Evolutionary conservation across 2,113 vertebrate genomes (phyloP).

Genomic region (Strix uralensis): DNA sequence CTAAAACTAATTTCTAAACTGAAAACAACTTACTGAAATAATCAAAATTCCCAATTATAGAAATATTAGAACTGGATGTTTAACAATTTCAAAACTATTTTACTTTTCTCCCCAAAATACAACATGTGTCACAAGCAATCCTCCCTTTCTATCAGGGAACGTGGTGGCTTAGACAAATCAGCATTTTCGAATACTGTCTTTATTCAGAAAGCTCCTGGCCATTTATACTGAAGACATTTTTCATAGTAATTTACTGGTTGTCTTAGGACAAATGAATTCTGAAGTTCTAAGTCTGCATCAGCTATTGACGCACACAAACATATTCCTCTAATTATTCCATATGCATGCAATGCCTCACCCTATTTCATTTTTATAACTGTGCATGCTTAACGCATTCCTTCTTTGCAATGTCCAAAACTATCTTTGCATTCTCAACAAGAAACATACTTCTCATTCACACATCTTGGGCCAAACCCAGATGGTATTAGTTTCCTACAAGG

Average conservation of each 20-base stretch:
- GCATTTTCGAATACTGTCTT: not conserved
- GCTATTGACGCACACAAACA: constrained; percentile 50
- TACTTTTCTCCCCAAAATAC: not conserved
- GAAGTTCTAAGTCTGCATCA: constrained; percentile 9
- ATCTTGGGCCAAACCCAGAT: constrained; percentile 64
- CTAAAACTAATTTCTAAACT: constrained; percentile 39
- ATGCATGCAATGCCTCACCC: constrained; percentile 53
- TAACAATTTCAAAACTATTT: not conserved
- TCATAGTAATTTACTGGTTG: constrained; percentile 11
- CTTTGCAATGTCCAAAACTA: constrained; percentile 56
- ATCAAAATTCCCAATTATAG: not conserved
- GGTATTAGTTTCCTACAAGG: constrained; percentile 61
- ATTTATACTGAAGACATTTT: not conserved
- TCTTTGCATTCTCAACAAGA: constrained; percentile 62
- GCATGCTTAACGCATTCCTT: constrained; percentile 50
- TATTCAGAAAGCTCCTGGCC: constrained; percentile 1
- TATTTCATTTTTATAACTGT: constrained; percentile 62
- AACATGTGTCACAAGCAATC: not conserved
- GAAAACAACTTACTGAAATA: constrained; percentile 34
- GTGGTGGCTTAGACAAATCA: not conserved
- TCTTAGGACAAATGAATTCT: constrained; percentile 30
- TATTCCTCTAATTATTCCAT: constrained; percentile 57
- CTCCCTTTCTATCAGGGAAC: not conserved
- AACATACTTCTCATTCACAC: constrained; percentile 65
- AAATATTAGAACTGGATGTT: not conserved